Evolutionary conservation across 2,888 invertebrate species (phyloP).

Genomic region (Pocota personata): DNA sequence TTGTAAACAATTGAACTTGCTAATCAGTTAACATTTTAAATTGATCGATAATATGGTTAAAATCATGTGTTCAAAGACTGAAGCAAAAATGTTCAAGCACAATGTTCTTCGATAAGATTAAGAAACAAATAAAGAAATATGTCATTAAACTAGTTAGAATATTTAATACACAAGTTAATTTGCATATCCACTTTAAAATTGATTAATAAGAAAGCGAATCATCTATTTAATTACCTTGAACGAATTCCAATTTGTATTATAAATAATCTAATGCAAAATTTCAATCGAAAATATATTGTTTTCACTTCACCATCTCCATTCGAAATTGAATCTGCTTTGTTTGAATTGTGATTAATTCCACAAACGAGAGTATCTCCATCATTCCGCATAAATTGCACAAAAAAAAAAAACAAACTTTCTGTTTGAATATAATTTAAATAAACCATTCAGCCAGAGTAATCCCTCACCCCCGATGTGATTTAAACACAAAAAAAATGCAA

Average conservation of each 20-base stretch:
- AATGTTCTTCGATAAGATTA: neutral
- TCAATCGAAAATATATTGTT: neutral
- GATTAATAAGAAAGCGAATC: neutral
- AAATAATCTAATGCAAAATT: neutral
- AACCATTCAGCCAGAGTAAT: conserved; percentile 1
- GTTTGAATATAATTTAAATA: neutral
- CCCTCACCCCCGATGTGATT: conserved; percentile 6
- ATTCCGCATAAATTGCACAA: neutral
- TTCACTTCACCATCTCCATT: neutral
- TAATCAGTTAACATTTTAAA: too few relatives aligned
- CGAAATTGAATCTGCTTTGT: neutral
- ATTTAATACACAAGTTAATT: neutral
- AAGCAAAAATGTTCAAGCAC: neutral
- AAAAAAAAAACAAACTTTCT: neutral
- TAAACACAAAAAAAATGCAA: neutral
- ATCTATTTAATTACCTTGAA: neutral
- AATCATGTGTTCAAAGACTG: neutral
- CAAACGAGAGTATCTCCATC: neutral
- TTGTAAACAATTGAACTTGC: too few relatives aligned
- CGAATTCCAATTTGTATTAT: neutral
- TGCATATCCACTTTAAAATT: neutral
- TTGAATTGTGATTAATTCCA: neutral
- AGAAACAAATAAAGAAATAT: neutral
- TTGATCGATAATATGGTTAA: too few relatives aligned
- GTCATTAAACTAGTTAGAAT: neutral